Evolutionary conservation across 2,113 vertebrate species (phyloP), one percentile per base, ranked within the genome.

Genomic region (Indicator maculatus): DNA sequence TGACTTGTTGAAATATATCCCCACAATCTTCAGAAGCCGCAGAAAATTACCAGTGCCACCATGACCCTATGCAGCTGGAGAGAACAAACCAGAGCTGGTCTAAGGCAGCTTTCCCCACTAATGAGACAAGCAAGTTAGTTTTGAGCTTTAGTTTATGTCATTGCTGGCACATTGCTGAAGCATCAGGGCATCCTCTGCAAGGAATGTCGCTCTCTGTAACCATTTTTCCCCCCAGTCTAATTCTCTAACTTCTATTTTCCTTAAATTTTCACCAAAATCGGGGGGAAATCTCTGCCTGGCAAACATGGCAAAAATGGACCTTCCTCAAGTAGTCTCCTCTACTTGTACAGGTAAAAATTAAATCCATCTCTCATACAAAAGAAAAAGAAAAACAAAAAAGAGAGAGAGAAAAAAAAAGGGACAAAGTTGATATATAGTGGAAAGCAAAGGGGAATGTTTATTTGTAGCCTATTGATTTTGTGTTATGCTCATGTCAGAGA

Each of bases 31-130:
- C 80, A 50, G 63, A 96, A 97, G 93, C 83, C 92, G 93, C 80
- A 90, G 94, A 88, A 97, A 97, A 95, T 95, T 83, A 63, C 78
- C 82, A 77, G 26, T 88, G 75, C 93, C 94, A 93, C 94, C 90
- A 56, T 92, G 95, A 93, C 67, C 72, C 64, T 90, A 4, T 89
- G 71, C 65, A 95, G 63, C 83, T 92, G 55, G 45, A 96, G 56
- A 81, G 50, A 94, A 79, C 70, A 92, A 87, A 96, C 89, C 89
- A 92, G 86, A 93, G 63, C 38, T 33, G 75, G 45, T 87, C 64
- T 86, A 92, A 92, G 95, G n/a, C 73, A 96, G 91, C 67, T 63
- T 90, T 93, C 38, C 52, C 56, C 59, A 58, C 66, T 72, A 64
- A 33, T 61, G 56, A 92, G 63, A 63, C 56, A 60, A 93, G 55